A percentile compares a stretch with the other conserved stretches of the same genome.
Conservation (phyloP, 2,797 vertebrate genomes). For the Pygocentrus nattereri region DNA sequence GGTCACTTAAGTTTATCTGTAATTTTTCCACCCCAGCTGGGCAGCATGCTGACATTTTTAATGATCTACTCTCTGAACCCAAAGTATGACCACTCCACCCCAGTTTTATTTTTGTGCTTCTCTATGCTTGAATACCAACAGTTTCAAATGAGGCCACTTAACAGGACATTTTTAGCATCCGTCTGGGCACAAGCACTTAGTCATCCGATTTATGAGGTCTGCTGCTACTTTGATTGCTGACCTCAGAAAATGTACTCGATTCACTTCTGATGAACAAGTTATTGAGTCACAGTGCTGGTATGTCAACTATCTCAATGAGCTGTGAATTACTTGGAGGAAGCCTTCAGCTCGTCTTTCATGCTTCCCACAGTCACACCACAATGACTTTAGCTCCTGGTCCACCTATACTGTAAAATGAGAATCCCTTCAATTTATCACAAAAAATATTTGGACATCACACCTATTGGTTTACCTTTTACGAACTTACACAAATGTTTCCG, state of each 20-base stretch:
- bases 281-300: background rate
- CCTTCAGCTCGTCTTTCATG: slow-evolving; percentile 1
- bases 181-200: background rate
- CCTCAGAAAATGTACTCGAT: background rate
- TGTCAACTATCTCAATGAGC: background rate
- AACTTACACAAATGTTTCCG: no score
- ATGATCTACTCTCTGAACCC: background rate
- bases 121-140: background rate
- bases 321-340: slow-evolving; percentile 1
- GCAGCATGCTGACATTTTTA: background rate
- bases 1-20: no score
- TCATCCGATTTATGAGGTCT: background rate
- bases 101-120: background rate
- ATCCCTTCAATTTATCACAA: background rate
- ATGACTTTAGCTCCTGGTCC: background rate
- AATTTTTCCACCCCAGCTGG: no score
- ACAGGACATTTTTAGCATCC: background rate
- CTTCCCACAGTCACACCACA: background rate
- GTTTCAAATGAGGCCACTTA: background rate
- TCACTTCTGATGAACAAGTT: background rate
- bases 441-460: background rate
- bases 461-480: background rate
- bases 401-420: background rate
- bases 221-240: background rate
- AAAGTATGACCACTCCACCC: background rate